phyloP scores from a whole-genome alignment of 1,140 invertebrate species.

The Tribolium castaneum region DNA sequence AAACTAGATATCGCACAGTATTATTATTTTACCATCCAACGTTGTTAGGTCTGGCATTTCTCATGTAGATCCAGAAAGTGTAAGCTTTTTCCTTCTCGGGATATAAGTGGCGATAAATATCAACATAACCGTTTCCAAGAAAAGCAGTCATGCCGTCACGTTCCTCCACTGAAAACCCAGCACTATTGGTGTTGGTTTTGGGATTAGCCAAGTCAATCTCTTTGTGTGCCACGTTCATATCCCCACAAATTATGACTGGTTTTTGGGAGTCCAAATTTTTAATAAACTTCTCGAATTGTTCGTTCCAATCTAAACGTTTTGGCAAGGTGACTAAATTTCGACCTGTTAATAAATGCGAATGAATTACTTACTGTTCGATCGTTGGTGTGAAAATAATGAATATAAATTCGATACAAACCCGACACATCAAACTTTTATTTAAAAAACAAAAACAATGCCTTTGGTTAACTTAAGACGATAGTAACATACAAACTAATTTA shows the following conservation, averaged over 20 bases:
- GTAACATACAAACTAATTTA: too few species aligned
- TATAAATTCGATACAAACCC: too few species aligned
- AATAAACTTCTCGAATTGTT: constrained; percentile 81
- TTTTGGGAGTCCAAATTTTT: constrained; percentile 88
- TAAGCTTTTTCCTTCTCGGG: constrained; percentile 87
- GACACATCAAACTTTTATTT: too few species aligned
- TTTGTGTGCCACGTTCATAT: constrained; percentile 96
- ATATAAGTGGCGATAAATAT: constrained; percentile 90
- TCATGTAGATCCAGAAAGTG: constrained; percentile 95
- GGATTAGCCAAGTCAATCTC: constrained; percentile 97
- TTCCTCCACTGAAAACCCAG: constrained; percentile 96
- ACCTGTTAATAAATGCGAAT: constrained; percentile 65
- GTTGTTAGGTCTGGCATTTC: constrained; percentile 87
- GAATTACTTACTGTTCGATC: too few species aligned
- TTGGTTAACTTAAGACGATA: too few species aligned
- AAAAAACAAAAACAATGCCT: too few species aligned
- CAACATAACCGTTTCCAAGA: constrained; percentile 83
- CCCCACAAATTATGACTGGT: constrained; percentile 94
- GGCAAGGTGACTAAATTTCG: constrained; percentile 86
- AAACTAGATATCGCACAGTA: constrained; percentile 37
- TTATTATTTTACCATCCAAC: constrained; percentile 85
- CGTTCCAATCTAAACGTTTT: constrained; percentile 93
- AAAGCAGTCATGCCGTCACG: constrained; percentile 90
- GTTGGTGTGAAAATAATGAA: too few species aligned
- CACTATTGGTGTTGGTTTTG: constrained; percentile 91